Percentiles rank a stretch among this genome's conserved stretches.
phyloP scores from a whole-genome alignment of 2,888 invertebrate species.

The Bombylius discolor region DNA sequence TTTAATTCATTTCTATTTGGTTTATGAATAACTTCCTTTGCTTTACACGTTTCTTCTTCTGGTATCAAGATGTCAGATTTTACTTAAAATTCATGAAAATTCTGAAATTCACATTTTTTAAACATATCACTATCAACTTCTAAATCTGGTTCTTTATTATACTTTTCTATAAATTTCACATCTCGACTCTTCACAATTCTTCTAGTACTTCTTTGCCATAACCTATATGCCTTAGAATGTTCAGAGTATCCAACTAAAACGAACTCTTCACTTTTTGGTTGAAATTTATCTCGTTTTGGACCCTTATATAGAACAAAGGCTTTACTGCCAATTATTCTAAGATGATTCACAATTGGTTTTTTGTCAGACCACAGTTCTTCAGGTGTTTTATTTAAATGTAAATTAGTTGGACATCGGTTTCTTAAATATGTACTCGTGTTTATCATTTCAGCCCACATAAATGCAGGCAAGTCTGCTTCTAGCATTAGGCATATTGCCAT shows the following conservation, averaged over 20 bases:
- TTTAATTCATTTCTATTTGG: too few species aligned
- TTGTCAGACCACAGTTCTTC: not conserved
- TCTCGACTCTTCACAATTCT: not conserved
- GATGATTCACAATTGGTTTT: not conserved
- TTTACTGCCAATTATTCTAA: not conserved
- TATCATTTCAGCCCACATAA: too few species aligned
- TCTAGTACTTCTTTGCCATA: not conserved
- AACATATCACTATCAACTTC: not conserved
- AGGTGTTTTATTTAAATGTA: not conserved
- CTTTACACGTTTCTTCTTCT: too few species aligned
- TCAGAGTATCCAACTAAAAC: not conserved
- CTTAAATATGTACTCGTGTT: too few species aligned
- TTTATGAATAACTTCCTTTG: too few species aligned
- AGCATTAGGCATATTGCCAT: too few species aligned
- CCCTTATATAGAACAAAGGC: too few species aligned
- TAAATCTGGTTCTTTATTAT: too few species aligned
- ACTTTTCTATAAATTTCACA: not conserved
- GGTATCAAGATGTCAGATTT: too few species aligned
- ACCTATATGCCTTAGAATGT: not conserved
- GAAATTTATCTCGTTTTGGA: not conserved
- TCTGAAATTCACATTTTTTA: not conserved
- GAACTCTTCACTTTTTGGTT: not conserved
- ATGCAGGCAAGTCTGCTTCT: too few species aligned
- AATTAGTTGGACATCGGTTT: not conserved
- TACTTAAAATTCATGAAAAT: not conserved